Evolutionary conservation across 2,888 invertebrate species (phyloP).

Genomic region (Trichogramma evanescens): DNA sequence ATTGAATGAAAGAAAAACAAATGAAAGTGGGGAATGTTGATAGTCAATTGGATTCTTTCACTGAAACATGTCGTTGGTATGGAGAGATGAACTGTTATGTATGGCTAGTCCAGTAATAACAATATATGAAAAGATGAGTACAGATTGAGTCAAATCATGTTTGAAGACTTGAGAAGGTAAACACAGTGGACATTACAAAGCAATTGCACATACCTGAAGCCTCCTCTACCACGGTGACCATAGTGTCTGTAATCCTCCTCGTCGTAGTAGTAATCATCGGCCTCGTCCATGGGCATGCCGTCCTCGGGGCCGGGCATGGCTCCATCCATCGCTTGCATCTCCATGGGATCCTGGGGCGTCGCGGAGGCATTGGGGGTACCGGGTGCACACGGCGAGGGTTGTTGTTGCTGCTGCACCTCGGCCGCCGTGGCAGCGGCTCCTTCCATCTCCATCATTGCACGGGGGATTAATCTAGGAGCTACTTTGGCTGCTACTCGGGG

Average conservation of each 20-base stretch:
- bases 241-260: conserved; percentile 50
- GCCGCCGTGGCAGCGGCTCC: neutral
- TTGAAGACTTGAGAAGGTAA: too few relatives aligned
- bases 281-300: conserved; percentile 35
- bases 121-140: too few relatives aligned
- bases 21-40: conserved; percentile 4
- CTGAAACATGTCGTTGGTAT: too few relatives aligned
- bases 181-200: neutral
- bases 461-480: neutral
- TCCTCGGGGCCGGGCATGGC: conserved; percentile 4
- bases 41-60: neutral
- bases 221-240: conserved; percentile 48
- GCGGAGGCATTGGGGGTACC: neutral
- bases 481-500: too few relatives aligned
- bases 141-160: too few relatives aligned
- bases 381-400: neutral
- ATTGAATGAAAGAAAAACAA: neutral
- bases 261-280: conserved; percentile 44
- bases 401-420: neutral
- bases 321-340: neutral
- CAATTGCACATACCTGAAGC: conserved; percentile 45
- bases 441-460: conserved; percentile 14
- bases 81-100: too few relatives aligned
- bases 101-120: too few relatives aligned
- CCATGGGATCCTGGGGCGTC: conserved; percentile 5